These are phyloP conservation scores for Drosophila murphyi DNA, from an alignment of 1,140 invertebrate species.

Conservation along the genomic window DNA sequence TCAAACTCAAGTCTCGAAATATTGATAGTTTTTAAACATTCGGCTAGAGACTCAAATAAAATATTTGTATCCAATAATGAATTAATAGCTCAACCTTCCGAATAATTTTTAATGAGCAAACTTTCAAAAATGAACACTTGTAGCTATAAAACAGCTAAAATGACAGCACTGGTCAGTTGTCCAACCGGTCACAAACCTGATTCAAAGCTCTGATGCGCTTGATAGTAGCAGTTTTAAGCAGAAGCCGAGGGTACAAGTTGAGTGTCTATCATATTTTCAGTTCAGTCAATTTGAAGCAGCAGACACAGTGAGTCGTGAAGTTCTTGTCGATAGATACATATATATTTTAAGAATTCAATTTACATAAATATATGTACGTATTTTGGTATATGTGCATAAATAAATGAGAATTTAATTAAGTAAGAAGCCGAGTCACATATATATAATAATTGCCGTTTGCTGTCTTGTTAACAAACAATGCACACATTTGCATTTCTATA, in stretches of 20 bases:
- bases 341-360: constrained; percentile 3
- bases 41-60: too few relatives aligned
- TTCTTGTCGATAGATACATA: constrained; percentile 2
- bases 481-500: not conserved
- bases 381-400: not conserved
- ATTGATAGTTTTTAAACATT: too few relatives aligned
- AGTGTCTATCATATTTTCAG: constrained; percentile 9
- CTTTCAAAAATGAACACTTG: not conserved
- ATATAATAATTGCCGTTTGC: not conserved
- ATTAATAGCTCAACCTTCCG: too few relatives aligned
- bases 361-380: not conserved
- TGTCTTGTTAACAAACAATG: not conserved
- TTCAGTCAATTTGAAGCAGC: constrained; percentile 26
- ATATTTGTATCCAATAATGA: too few relatives aligned
- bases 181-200: constrained; percentile 23
- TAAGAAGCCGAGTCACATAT: too few relatives aligned
- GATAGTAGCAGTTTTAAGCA: constrained; percentile 12
- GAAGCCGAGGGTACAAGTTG: constrained; percentile 23
- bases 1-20: too few relatives aligned
- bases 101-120: too few relatives aligned
- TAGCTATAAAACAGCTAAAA: not conserved
- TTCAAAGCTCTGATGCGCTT: constrained; percentile 17
- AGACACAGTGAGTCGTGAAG: not conserved
- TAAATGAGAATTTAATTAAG: not conserved
- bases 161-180: constrained; percentile 12